Evolutionary conservation across 1,140 invertebrate species (phyloP), one percentile per base, ranked within the genome.

Genomic region (Drosophila elegans): DNA sequence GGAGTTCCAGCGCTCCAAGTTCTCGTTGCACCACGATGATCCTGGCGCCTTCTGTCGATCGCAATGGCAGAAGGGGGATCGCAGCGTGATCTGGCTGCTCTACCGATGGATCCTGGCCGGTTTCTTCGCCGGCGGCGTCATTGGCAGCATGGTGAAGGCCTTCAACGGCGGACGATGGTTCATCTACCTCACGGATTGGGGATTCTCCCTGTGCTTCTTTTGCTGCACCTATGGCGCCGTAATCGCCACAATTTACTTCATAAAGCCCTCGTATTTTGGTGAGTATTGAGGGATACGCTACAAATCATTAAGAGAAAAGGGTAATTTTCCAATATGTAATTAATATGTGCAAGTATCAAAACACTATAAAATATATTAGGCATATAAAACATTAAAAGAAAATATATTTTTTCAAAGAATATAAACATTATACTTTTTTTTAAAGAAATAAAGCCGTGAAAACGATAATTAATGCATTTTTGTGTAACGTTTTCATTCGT

Each of bases 121-220:
- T 4, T 90, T 90, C 55, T 90, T 90, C 41, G 76, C 63, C 5
- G 77, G 60, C 2, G 93, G 95, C 0, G 81, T 93, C 3, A 55
- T 94, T 0, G 93, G 93, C 53, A 94, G 94, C 10, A 45, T 94
- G 2, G 91, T 94, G 6, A 90, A 94, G 25, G 12, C 92, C 2
- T 91, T 75, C 1, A 45, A 55, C 6, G 72, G 55, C 2, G 91
- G 91, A 1, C 55, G 12, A 5, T 92, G 90, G 86, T 94, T 95
- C 36, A 96, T 96, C 38, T 97, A 96, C 84, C 93, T 97, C 42
- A 96, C 96, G 11, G 95, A 96, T 88, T 96, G 96, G 96, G 96
- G 96, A n/a, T 94, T 95, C 72, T 72, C 93, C 0, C 61, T 95
- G 0, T 95, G 94, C 45, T 86, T 80, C 66, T 89, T 73, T 48